Evolutionary conservation across 2,113 vertebrate genomes (phyloP).

Genomic region (Alectura lathami): DNA sequence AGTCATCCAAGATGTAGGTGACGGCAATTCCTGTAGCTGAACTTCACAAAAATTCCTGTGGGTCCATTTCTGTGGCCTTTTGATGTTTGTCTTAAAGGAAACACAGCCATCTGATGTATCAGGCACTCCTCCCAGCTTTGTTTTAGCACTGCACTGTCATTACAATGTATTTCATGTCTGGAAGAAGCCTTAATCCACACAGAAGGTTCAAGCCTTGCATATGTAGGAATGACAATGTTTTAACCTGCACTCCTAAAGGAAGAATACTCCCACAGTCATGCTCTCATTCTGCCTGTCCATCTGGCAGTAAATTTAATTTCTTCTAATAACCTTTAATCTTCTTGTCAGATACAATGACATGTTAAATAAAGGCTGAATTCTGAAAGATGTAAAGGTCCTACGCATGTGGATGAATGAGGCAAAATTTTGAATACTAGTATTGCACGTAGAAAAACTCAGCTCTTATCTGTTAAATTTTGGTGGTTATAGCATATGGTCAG

Average conservation of each 20-base stretch:
- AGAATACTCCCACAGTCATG: neutral
- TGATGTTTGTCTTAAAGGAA: neutral
- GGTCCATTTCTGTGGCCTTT: neutral
- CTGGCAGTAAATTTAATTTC: neutral
- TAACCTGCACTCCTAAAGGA: neutral
- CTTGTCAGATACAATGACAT: neutral
- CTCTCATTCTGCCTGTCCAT: neutral
- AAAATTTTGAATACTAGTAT: neutral
- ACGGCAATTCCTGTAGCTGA: neutral
- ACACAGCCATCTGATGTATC: rapidly evolving
- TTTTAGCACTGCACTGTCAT: neutral
- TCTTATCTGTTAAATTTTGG: neutral
- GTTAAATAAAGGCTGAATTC: neutral
- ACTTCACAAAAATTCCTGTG: neutral
- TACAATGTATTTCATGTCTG: neutral
- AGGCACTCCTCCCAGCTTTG: neutral
- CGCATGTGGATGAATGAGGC: neutral
- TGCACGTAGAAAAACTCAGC: neutral
- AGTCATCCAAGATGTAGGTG: neutral
- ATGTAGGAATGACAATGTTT: neutral
- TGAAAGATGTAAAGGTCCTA: neutral
- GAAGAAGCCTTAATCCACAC: neutral
- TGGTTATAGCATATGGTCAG: neutral
- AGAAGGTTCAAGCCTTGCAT: neutral
- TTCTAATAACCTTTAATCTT: neutral